These are phyloP conservation scores for Fragum sueziense DNA, from an alignment of 2,888 invertebrate species.

Conservation along the genomic window DNA sequence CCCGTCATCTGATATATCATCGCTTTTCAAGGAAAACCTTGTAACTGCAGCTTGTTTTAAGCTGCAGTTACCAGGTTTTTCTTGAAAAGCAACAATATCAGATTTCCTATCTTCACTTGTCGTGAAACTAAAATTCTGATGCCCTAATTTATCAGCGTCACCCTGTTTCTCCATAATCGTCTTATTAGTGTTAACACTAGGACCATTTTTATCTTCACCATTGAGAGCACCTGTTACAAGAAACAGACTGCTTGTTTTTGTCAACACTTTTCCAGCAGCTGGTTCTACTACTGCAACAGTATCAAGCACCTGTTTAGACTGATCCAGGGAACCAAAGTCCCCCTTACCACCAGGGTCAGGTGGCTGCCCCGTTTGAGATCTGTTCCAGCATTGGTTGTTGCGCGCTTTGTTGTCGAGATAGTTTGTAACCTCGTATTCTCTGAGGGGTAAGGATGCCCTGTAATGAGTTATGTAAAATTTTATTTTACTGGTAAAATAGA, in stretches of 20 bases:
- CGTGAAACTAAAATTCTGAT: too few species aligned
- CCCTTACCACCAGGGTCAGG: background rate
- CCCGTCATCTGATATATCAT: background rate
- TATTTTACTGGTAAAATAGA: background rate
- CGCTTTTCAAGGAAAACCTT: too few species aligned
- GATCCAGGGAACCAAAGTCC: background rate
- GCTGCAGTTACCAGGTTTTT: too few species aligned
- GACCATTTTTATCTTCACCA: background rate
- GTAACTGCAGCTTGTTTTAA: too few species aligned
- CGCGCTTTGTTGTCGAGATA: conserved; percentile 61
- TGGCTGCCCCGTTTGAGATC: background rate
- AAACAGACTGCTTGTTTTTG: conserved; percentile 2
- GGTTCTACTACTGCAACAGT: background rate
- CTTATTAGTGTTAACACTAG: background rate
- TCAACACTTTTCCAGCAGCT: background rate
- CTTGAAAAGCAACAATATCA: too few species aligned
- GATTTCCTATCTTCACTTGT: too few species aligned
- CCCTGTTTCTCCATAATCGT: background rate
- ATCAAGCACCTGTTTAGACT: background rate
- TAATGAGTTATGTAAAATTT: background rate
- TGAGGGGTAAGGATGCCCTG: conserved; percentile 28
- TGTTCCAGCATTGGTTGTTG: conserved; percentile 45
- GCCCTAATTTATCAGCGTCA: background rate
- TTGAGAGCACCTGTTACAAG: background rate
- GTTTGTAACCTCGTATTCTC: conserved; percentile 46